These are phyloP conservation scores for Nesoenas mayeri DNA, from an alignment of 2,113 vertebrate species.

Conservation along the genomic window DNA sequence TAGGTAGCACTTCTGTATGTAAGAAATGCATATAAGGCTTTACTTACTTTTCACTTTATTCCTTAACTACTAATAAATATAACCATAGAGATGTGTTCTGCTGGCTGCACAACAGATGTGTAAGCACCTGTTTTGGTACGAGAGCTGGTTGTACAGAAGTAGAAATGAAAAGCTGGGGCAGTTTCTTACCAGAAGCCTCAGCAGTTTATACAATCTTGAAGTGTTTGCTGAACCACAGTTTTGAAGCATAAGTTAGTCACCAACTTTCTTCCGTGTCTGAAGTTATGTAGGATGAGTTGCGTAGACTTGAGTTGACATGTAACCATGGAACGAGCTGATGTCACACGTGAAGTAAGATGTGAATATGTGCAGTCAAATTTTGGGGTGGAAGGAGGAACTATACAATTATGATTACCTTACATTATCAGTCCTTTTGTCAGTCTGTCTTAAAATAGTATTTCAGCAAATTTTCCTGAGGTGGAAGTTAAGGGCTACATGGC, in stretches of 20 bases:
- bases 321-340: neutral
- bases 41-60: neutral
- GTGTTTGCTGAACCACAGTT: neutral
- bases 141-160: neutral
- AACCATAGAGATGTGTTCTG: rapidly evolving
- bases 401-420: neutral
- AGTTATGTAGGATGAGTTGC: neutral
- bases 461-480: neutral
- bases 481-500: neutral
- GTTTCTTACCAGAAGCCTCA: neutral
- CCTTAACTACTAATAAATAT: neutral
- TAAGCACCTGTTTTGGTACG: neutral
- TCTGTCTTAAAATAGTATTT: neutral
- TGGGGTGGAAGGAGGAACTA: neutral
- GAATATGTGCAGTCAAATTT: neutral
- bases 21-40: neutral
- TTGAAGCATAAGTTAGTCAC: neutral
- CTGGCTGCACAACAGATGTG: neutral
- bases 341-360: neutral
- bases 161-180: neutral
- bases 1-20: neutral
- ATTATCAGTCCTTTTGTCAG: neutral
- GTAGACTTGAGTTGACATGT: neutral
- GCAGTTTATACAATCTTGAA: neutral
- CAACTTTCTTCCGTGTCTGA: neutral